Conservation (phyloP, 2,113 vertebrate genomes). For the Xiphophorus maculatus region DNA sequence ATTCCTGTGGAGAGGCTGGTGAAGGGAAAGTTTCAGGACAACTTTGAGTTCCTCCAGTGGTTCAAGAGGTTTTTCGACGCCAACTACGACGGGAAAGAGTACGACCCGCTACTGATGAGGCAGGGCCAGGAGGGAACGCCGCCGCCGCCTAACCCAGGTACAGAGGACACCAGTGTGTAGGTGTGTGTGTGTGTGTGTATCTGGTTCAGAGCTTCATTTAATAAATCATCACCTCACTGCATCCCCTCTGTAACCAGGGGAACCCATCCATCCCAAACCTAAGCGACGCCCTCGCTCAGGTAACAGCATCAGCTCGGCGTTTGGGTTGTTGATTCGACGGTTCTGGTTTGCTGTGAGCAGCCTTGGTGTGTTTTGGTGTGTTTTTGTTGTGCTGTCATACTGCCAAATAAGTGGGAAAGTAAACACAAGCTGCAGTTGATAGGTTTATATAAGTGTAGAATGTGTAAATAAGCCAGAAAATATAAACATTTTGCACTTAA, state of each 20-base stretch:
- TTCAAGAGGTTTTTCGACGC: slow-evolving; percentile 98
- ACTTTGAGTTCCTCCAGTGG: slow-evolving; percentile 99
- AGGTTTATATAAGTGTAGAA: not conserved
- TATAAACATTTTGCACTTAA: no score
- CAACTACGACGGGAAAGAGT: slow-evolving; percentile 97
- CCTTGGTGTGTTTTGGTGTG: not conserved
- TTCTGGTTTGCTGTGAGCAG: not conserved
- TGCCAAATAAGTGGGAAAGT: not conserved
- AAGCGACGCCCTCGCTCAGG: slow-evolving; percentile 88
- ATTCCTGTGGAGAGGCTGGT: slow-evolving; percentile 94
- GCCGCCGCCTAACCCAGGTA: slow-evolving; percentile 88
- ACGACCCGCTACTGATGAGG: slow-evolving; percentile 89
- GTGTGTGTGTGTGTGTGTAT: not conserved
- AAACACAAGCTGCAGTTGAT: not conserved
- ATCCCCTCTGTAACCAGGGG: slow-evolving; percentile 85
- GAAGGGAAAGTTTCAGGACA: slow-evolving; percentile 97
- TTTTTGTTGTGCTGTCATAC: not conserved
- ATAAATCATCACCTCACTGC: slow-evolving; percentile 52
- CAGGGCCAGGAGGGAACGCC: slow-evolving; percentile 90
- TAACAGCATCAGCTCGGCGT: slow-evolving; percentile 74
- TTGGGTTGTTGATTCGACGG: not conserved
- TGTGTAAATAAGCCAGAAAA: no score
- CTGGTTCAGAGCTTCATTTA: slow-evolving; percentile 31
- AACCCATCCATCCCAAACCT: slow-evolving; percentile 89
- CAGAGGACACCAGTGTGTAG: not conserved